phyloP scores from a whole-genome alignment of 2,888 invertebrate species.

The Aricia artaxerxes region DNA sequence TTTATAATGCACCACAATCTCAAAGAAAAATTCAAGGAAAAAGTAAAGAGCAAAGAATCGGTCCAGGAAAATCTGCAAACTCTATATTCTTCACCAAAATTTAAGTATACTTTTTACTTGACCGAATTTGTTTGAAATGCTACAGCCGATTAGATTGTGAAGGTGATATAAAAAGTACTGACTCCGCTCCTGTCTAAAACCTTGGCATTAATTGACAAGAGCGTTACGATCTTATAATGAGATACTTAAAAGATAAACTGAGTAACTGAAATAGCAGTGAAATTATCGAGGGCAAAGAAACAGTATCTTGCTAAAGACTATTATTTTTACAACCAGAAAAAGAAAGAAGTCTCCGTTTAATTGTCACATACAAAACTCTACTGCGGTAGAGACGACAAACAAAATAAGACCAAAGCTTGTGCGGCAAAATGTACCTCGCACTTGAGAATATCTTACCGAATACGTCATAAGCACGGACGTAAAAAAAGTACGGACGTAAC shows the following conservation, averaged over 20 bases:
- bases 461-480: conserved; percentile 15
- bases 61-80: background rate
- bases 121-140: background rate
- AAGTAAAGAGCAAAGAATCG: background rate
- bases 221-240: background rate
- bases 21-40: background rate
- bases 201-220: background rate
- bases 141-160: background rate
- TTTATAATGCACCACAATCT: background rate
- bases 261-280: background rate
- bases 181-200: background rate
- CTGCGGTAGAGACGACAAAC: background rate
- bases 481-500: too few species aligned
- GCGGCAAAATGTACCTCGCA: background rate
- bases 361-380: background rate
- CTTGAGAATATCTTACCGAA: conserved; percentile 16
- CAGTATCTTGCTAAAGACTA: background rate
- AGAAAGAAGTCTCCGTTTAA: background rate
- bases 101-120: background rate
- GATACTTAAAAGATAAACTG: background rate
- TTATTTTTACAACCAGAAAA: background rate
- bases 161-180: background rate
- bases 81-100: background rate
- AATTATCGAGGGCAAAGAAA: background rate
- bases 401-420: background rate